Evolutionary conservation across 2,113 vertebrate species (phyloP), one percentile per base, ranked within the genome.

Genomic region (Microcebus tavaratra): DNA sequence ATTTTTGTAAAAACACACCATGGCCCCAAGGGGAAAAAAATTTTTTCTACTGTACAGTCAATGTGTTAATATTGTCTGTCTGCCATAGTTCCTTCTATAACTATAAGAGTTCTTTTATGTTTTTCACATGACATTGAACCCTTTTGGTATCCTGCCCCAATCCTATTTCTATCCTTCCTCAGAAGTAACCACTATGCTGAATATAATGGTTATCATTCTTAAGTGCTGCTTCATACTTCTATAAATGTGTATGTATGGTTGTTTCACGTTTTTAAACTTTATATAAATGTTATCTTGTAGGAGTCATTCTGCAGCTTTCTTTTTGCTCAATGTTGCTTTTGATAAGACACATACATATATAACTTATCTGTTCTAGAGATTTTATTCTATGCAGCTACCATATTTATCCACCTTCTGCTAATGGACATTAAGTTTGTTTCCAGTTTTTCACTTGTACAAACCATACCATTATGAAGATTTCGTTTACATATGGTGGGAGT

Each of bases 251-350:
- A 57, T 2, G 8, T 10, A 29, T 3, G 67, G 39, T 31, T 84
- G 23, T 68, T 94, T 76, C 72, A 80, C n/a, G n/a, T 78, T 81
- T 89, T 92, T 36, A 90, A 81, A 81, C 53, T 76, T 73, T 67
- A 90, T 20, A 90, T 70, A 82, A 95, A 42, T n/a, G 27, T 17
- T 76, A 55, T 9, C 82, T 6, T 86, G 10, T 31, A 92, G 42
- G 50, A 92, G n/a, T 61, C 48, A 80, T 70, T 65, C 61, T 84
- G 68, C 31, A 91, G 42, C 4, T 42, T 78, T 23, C 59, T 75
- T 92, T 73, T 79, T 55, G 31, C 3, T 78, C 45, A 79, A 23
- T 88, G 23, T 29, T 90, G 36, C 76, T 79, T 96, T 63, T 67
- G 27, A 90, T 4, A 72, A 72, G 36, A 65, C n/a, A 92, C n/a